Percentiles rank a stretch among this genome's conserved stretches.
Conservation (phyloP, 2,113 vertebrate species). For the Haemorhous mexicanus region DNA sequence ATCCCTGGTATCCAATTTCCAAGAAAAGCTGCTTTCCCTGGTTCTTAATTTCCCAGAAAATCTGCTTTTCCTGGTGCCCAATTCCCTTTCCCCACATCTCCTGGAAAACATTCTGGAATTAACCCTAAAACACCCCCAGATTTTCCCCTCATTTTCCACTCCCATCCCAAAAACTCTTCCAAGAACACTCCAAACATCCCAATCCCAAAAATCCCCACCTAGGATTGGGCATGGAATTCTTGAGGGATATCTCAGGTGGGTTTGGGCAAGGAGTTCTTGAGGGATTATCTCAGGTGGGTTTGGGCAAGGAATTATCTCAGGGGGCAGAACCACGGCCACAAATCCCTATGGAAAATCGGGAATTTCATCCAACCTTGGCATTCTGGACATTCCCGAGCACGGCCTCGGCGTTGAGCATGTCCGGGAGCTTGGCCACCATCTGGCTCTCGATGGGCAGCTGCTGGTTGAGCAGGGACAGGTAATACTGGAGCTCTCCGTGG, state of each 20-base stretch:
- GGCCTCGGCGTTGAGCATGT: neutral
- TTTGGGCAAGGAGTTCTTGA: neutral
- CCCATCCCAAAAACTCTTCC: neutral
- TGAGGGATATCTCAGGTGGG: too few species aligned
- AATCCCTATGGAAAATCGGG: rapidly evolving
- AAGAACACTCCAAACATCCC: neutral
- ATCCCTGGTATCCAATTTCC: neutral
- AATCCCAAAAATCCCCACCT: neutral
- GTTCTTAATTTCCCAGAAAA: neutral
- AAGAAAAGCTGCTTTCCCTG: rapidly evolving
- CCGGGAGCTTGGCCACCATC: neutral
- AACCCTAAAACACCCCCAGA: neutral
- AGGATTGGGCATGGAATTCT: too few species aligned
- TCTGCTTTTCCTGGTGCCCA: neutral
- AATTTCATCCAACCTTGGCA: neutral
- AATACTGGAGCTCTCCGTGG: neutral
- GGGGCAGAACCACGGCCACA: neutral
- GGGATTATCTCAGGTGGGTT: neutral
- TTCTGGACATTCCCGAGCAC: neutral
- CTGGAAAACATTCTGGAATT: rapidly evolving
- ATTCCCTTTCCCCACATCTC: neutral
- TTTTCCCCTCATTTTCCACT: neutral
- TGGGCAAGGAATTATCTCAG: neutral
- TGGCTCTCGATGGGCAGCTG: neutral
- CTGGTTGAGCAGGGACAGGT: neutral